phyloP scores from a whole-genome alignment of 2,113 vertebrate genomes.

The Sterrhoptilus dennistouni region DNA sequence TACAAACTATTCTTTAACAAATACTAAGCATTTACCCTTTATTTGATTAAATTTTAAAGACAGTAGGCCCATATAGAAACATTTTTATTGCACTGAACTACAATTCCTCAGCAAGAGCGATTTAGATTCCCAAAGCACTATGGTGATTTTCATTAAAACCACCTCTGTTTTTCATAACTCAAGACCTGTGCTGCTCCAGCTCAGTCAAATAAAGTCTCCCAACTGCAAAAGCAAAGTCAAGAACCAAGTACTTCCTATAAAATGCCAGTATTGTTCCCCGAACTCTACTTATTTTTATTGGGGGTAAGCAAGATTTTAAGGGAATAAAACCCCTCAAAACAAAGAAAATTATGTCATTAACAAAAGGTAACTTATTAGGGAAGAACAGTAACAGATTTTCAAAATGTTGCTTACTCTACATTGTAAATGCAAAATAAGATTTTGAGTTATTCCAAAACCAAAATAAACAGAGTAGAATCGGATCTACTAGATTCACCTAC shows the following conservation, averaged over 20 bases:
- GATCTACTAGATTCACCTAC: not conserved
- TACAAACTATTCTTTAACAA: not conserved
- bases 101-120: not conserved
- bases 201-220: not conserved
- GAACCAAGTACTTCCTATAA: not conserved
- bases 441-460: not conserved
- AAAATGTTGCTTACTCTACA: not conserved
- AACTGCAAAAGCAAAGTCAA: not conserved
- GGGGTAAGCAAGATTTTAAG: not conserved
- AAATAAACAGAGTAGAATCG: not conserved
- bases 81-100: not conserved
- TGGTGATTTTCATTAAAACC: not conserved
- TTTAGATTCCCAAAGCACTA: not conserved
- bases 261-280: not conserved
- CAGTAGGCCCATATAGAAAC: not conserved
- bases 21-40: not conserved
- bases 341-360: not conserved
- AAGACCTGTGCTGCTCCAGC: not conserved
- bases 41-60: not conserved
- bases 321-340: not conserved
- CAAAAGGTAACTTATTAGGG: not conserved
- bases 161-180: not conserved
- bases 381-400: not conserved
- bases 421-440: not conserved
- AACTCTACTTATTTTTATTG: not conserved